Evolutionary conservation across 2,797 vertebrate species (phyloP).

Genomic region (Syngnathus acus): DNA sequence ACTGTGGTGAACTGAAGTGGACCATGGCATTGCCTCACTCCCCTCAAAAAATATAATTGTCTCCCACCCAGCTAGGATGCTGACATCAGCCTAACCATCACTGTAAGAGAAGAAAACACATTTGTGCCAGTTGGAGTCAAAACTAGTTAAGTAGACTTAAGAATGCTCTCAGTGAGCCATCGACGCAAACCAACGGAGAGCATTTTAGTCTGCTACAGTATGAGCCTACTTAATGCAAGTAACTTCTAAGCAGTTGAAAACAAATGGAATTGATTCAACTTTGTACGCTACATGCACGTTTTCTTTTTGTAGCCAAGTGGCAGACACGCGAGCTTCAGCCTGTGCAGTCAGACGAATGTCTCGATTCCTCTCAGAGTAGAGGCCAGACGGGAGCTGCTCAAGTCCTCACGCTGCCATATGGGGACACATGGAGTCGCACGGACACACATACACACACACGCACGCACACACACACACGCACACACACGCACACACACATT

Average conservation of each 20-base stretch:
- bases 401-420: constrained; percentile 43
- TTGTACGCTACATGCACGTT: not conserved
- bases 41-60: not conserved
- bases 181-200: not conserved
- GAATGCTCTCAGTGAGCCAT: not conserved
- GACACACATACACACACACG: constrained; percentile 18
- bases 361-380: constrained; percentile 32
- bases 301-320: not conserved
- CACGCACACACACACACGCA: constrained; percentile 17
- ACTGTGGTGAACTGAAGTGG: not conserved
- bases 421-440: constrained; percentile 9
- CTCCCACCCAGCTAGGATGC: not conserved
- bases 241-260: not conserved
- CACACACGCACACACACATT: constrained; percentile 18
- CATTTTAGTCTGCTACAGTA: not conserved
- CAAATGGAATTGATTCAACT: not conserved
- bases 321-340: not conserved
- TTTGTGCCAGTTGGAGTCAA: not conserved
- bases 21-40: not conserved
- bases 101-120: not conserved
- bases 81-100: not conserved
- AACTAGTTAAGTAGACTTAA: not conserved
- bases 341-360: not conserved
- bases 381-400: constrained; percentile 54
- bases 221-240: not conserved